phyloP scores from a whole-genome alignment of 2,113 vertebrate species.

The Pristiophorus japonicus region DNA sequence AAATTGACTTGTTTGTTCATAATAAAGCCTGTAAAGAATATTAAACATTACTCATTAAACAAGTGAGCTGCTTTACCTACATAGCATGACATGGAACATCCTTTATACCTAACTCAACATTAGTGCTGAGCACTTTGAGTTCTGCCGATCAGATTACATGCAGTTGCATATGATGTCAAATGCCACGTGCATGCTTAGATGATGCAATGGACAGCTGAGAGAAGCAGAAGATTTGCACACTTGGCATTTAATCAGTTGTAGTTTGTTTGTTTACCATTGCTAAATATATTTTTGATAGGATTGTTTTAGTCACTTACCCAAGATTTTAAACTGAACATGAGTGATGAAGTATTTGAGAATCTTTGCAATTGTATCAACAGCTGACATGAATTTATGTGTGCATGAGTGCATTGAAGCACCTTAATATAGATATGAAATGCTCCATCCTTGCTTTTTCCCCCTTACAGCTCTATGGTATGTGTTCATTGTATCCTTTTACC shows the following conservation, averaged over 20 bases:
- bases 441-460: neutral
- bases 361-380: slow-evolving; percentile 30
- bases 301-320: slow-evolving; percentile 30
- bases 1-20: neutral
- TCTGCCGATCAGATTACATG: neutral
- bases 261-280: slow-evolving; percentile 31
- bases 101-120: neutral
- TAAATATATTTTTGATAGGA: slow-evolving; percentile 38
- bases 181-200: slow-evolving; percentile 18
- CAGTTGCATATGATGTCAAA: neutral
- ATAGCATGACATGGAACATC: neutral
- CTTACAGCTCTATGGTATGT: slow-evolving; percentile 22
- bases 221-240: slow-evolving; percentile 31
- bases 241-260: slow-evolving; percentile 30
- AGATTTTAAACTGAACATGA: slow-evolving; percentile 36
- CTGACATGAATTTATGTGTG: slow-evolving; percentile 21
- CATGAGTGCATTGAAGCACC: slow-evolving; percentile 32
- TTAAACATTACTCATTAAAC: neutral
- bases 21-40: neutral
- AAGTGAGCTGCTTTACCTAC: neutral
- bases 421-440: slow-evolving; percentile 10
- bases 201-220: neutral
- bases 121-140: neutral
- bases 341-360: slow-evolving; percentile 33
- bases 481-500: slow-evolving; percentile 35